Conservation (phyloP, 2,797 vertebrate genomes). For the Taenioides sp. region DNA sequence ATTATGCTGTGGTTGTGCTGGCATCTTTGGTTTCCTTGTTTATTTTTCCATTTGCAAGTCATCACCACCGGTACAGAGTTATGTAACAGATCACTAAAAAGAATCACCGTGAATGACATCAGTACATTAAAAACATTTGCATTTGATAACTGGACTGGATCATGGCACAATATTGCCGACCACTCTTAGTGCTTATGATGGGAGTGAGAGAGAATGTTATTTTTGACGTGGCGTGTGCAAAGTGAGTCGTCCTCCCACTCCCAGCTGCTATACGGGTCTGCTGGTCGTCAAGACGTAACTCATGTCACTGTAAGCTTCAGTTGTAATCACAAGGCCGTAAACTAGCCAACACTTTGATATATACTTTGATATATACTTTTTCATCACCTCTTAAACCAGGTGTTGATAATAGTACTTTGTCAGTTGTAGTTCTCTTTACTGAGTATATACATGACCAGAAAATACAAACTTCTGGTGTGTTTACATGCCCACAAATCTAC, state of each 20-base stretch:
- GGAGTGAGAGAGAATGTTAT: slow-evolving; percentile 38
- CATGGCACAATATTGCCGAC: slow-evolving; percentile 16
- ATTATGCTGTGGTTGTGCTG: not conserved
- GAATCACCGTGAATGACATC: not conserved
- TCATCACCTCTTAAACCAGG: not conserved
- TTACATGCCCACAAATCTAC: no score
- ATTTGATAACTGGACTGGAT: not conserved
- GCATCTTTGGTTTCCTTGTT: not conserved
- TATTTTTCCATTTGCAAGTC: not conserved
- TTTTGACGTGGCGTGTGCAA: slow-evolving; percentile 40
- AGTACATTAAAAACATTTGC: not conserved
- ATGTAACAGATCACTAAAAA: not conserved
- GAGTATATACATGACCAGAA: no score
- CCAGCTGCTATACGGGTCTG: slow-evolving; percentile 54
- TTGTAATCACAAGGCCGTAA: slow-evolving; percentile 2
- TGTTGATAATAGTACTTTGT: not conserved
- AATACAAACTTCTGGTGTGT: no score
- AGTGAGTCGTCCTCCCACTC: slow-evolving; percentile 55
- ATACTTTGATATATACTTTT: not conserved
- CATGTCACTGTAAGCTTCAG: slow-evolving; percentile 23
- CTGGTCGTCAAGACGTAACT: slow-evolving; percentile 27
- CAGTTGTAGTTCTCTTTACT: not conserved
- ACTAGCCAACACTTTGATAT: not conserved
- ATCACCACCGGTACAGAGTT: not conserved
- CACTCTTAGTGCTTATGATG: slow-evolving; percentile 7